phyloP scores from a whole-genome alignment of 1,140 invertebrate species.

The Hyles vespertilio region DNA sequence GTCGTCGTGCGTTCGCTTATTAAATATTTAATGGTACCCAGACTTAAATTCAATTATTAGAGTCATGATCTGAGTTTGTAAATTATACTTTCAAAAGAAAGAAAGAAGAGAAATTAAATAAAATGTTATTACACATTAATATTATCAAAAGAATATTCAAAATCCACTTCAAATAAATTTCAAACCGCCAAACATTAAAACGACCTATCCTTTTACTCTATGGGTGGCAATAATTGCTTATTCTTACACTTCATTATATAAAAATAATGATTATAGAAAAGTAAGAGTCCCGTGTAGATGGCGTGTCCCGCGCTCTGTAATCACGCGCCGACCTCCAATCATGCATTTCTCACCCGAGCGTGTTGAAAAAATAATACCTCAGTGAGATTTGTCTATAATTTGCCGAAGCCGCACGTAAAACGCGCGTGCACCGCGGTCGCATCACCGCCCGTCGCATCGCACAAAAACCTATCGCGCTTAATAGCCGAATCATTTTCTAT shows the following conservation, averaged over 20 bases:
- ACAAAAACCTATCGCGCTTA: constrained; percentile 16
- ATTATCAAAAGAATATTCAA: too few relatives aligned
- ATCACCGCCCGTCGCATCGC: constrained; percentile 2
- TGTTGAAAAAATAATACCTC: constrained; percentile 72
- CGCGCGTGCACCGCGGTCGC: constrained; percentile 21
- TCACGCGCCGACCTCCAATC: constrained; percentile 68
- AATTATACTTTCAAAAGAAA: too few relatives aligned
- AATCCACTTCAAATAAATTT: too few relatives aligned
- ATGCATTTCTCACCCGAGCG: constrained; percentile 71
- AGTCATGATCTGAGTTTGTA: too few relatives aligned
- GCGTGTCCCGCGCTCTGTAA: constrained; percentile 61
- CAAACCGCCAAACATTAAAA: background rate
- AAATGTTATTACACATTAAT: too few relatives aligned
- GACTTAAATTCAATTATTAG: too few relatives aligned
- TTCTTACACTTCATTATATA: constrained; percentile 66
- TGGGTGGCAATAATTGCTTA: constrained; percentile 67
- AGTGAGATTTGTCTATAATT: constrained; percentile 70
- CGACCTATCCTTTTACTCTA: background rate
- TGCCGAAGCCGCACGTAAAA: constrained; percentile 49
- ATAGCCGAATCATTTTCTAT: constrained; percentile 32
- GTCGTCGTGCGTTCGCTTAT: too few relatives aligned
- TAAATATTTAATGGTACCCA: too few relatives aligned
- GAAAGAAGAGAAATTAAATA: too few relatives aligned
- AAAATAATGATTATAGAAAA: constrained; percentile 68
- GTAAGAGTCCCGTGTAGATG: constrained; percentile 51